Conservation (phyloP, 2,888 invertebrate genomes). For the Empis livida region DNA sequence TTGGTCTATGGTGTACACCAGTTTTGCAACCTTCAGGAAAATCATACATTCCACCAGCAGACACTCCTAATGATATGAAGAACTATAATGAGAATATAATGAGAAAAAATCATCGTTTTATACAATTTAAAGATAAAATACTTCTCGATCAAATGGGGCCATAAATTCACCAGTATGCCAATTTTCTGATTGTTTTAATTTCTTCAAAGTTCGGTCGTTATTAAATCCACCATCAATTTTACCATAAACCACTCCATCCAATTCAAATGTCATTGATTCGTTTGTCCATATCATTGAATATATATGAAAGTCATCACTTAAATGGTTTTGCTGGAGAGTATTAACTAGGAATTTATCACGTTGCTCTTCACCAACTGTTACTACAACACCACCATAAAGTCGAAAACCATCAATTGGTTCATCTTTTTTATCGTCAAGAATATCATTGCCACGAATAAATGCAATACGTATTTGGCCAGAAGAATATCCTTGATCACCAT, state of each 20-base stretch:
- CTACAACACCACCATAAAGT: background rate
- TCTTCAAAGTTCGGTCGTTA: background rate
- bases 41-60: constrained; percentile 61
- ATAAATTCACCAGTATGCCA: background rate
- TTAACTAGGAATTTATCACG: background rate
- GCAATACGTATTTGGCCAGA: background rate
- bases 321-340: background rate
- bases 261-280: constrained; percentile 22
- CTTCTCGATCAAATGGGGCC: background rate
- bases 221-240: background rate
- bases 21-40: constrained; percentile 45
- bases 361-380: background rate
- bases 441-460: background rate
- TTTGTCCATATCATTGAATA: constrained; percentile 53
- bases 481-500: background rate
- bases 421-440: background rate
- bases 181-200: background rate
- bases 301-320: constrained; percentile 47
- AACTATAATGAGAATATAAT: constrained; percentile 32
- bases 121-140: no score
- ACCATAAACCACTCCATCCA: constrained; percentile 45
- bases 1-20: constrained; percentile 24
- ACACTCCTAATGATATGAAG: constrained; percentile 62
- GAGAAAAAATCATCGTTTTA: no score
- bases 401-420: background rate